A percentile compares a stretch with the other conserved stretches of the same genome.
phyloP scores from a whole-genome alignment of 1,140 invertebrate species.

The Meloidogyne floridensis region DNA sequence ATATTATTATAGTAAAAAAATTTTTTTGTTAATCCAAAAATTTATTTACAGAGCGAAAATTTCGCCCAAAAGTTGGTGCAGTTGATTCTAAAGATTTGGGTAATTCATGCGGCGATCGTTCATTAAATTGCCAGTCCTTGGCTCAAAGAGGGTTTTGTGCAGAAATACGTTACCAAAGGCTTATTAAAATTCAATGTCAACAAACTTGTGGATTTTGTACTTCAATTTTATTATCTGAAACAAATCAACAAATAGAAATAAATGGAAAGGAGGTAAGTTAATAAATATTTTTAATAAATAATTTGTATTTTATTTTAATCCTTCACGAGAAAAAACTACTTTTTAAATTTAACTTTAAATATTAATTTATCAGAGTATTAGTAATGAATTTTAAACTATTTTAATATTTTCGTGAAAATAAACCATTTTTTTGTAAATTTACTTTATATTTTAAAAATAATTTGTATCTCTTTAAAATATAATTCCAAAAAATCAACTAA shows the following conservation, averaged over 20 bases:
- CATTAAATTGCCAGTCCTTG: slow-evolving; percentile 17
- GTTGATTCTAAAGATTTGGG: slow-evolving; percentile 12
- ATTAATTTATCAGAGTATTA: too few species aligned
- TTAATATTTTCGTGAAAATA: too few species aligned
- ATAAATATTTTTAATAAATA: too few species aligned
- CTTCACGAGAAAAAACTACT: too few species aligned
- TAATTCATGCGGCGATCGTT: slow-evolving; percentile 25
- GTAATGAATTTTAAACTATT: too few species aligned
- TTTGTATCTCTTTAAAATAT: too few species aligned
- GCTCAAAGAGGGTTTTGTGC: slow-evolving; percentile 28
- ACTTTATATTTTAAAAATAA: too few species aligned
- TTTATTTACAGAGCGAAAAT: slow-evolving; percentile 21
- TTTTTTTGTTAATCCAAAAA: slow-evolving; percentile 13
- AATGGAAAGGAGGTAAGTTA: neutral
- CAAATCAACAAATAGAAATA: neutral
- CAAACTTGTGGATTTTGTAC: slow-evolving; percentile 33
- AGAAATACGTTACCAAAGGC: slow-evolving; percentile 22
- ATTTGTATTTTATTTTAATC: too few species aligned
- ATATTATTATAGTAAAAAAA: neutral
- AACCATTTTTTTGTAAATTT: too few species aligned
- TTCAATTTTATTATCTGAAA: neutral
- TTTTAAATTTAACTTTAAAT: too few species aligned
- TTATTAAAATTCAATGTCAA: slow-evolving; percentile 35
- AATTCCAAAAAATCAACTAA: too few species aligned
- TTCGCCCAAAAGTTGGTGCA: slow-evolving; percentile 19